These are phyloP conservation scores for Antheraea yamamai DNA, from an alignment of 2,888 invertebrate species.

Conservation along the genomic window DNA sequence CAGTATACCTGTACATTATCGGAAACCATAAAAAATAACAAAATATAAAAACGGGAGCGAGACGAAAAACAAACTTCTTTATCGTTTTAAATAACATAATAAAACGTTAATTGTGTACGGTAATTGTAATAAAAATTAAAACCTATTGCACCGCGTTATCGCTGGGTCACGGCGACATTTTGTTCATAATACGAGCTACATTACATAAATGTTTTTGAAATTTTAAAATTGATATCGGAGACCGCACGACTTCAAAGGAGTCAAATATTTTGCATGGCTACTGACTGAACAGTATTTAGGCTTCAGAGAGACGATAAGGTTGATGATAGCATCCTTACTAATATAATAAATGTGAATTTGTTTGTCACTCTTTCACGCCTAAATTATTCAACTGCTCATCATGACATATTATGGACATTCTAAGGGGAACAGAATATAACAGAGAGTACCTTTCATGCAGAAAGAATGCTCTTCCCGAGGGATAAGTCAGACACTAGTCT, in stretches of 20 bases:
- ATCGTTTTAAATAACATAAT: slow-evolving; percentile 56
- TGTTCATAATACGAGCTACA: not conserved
- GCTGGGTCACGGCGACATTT: slow-evolving; percentile 43
- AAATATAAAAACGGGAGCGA: slow-evolving; percentile 29
- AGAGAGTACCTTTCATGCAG: too few relatives aligned
- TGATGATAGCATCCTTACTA: not conserved
- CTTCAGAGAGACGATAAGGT: not conserved
- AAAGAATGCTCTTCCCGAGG: too few relatives aligned
- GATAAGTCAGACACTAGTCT: too few relatives aligned
- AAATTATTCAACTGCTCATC: too few relatives aligned
- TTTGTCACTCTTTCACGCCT: too few relatives aligned
- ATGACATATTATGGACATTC: too few relatives aligned
- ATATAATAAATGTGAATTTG: too few relatives aligned
- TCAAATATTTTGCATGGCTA: not conserved
- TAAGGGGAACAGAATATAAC: too few relatives aligned
- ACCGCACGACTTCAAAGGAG: not conserved
- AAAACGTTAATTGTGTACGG: slow-evolving; percentile 69
- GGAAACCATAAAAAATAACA: slow-evolving; percentile 19
- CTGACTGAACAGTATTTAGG: not conserved
- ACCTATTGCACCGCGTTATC: slow-evolving; percentile 66
- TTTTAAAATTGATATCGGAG: not conserved
- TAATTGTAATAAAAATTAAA: slow-evolving; percentile 78
- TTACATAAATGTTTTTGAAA: not conserved
- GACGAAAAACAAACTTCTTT: slow-evolving; percentile 50
- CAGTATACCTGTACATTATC: slow-evolving; percentile 15